These are phyloP conservation scores for Heliothis virescens DNA, from an alignment of 1,140 invertebrate species.

Conservation along the genomic window DNA sequence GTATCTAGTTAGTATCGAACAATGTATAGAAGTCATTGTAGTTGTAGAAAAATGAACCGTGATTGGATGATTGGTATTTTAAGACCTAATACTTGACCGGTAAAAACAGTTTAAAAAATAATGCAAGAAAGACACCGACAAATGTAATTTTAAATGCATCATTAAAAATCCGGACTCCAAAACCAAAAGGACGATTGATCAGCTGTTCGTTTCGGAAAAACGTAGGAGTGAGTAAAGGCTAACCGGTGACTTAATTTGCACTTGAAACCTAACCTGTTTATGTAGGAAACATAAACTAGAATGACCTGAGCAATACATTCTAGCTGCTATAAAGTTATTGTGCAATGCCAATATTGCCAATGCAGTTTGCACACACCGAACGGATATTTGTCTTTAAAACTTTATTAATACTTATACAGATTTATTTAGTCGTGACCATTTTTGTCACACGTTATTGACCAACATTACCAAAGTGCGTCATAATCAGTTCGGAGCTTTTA, in stretches of 20 bases:
- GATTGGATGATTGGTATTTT: background rate
- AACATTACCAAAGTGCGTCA: no score
- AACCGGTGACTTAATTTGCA: slow-evolving; percentile 28
- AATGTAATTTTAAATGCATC: background rate
- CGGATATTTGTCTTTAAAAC: background rate
- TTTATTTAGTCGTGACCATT: no score
- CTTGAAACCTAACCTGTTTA: slow-evolving; percentile 28
- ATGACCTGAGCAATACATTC: slow-evolving; percentile 24
- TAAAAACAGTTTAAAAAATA: no score
- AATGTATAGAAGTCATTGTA: slow-evolving; percentile 25
- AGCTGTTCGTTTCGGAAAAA: slow-evolving; percentile 4
- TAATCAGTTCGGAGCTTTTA: no score
- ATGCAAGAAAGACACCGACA: no score
- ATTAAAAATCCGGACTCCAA: no score
- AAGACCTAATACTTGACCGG: no score
- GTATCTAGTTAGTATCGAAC: slow-evolving; percentile 10
- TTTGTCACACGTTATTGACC: no score
- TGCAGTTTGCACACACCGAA: background rate
- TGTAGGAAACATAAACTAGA: slow-evolving; percentile 3
- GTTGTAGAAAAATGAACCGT: slow-evolving; percentile 9
- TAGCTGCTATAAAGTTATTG: slow-evolving; percentile 6
- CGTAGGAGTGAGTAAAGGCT: slow-evolving; percentile 18
- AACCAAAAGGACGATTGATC: background rate
- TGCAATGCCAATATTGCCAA: background rate
- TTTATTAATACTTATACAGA: background rate